Evolutionary conservation across 2,113 vertebrate genomes (phyloP).

Genomic region (Noctilio leporinus): DNA sequence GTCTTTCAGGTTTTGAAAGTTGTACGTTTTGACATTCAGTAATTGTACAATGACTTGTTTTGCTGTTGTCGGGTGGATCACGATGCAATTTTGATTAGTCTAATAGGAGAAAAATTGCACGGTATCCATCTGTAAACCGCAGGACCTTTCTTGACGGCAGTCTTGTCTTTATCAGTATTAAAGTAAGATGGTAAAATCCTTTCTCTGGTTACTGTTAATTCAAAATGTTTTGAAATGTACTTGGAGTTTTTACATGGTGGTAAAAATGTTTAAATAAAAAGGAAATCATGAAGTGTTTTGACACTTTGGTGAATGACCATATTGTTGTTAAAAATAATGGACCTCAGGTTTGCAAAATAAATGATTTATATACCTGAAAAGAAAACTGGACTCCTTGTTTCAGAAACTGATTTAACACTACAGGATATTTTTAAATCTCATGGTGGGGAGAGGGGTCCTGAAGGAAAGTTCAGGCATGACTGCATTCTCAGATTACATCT

Average conservation of each 20-base stretch:
- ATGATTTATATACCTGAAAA: constrained; percentile 12
- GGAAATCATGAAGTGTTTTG: neutral
- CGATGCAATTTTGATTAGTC: constrained; percentile 92
- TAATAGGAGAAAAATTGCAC: constrained; percentile 91
- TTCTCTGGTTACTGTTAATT: neutral
- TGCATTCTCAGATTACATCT: neutral
- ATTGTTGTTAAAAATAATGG: constrained; percentile 4
- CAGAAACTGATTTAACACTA: neutral
- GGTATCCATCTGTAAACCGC: constrained; percentile 98
- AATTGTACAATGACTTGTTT: constrained; percentile 76
- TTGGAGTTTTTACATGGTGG: neutral
- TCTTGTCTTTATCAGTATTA: neutral
- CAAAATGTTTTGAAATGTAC: neutral
- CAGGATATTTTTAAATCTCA: neutral
- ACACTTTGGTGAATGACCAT: neutral
- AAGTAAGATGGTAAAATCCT: neutral
- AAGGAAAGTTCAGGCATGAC: neutral
- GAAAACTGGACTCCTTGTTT: neutral
- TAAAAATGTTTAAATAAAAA: constrained; percentile 15
- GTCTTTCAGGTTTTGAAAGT: constrained; percentile 1
- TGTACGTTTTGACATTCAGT: neutral
- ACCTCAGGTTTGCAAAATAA: constrained; percentile 51
- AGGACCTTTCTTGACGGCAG: constrained; percentile 77
- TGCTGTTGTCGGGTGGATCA: constrained; percentile 96
- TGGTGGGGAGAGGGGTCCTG: neutral